Evolutionary conservation across 1,140 invertebrate genomes (phyloP), one percentile per base, ranked within the genome.

Genomic region (Danaus plexippus): DNA sequence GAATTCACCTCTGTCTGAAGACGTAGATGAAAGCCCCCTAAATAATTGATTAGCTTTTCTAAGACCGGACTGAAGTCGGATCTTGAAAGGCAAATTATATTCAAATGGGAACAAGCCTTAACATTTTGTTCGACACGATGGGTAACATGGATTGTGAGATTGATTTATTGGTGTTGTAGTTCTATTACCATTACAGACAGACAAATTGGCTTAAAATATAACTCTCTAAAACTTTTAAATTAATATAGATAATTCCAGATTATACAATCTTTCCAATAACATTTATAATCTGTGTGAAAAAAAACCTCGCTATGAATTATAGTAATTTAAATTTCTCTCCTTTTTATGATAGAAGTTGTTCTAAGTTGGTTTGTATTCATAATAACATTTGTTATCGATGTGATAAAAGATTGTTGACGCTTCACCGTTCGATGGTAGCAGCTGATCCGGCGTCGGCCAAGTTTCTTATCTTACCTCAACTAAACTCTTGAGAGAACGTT

Each of bases 41-140:
- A 77, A 78, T 80, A 80, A 80, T 80, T 78, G 74, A 80, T 78
- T 70, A 68, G 68, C 64, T 69, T 65, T 73, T 69, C 64, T 64
- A 65, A 74, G 69, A 64, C 59, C 67, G 56, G 67, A 64, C 61
- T 64, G 57, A 54, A 66, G 52, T 47, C 60, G 59, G 56, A 57
- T 66, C 51, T 65, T 69, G 57, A 40, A 52, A 52, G 44, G 59
- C 63, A 71, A 64, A 69, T 74, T 61, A 72, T 77, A 80, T 77
- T 77, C 69, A 80, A 77, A 80, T 72, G 60, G 64, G 44, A 64
- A 71, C 72, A 67, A 60, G 62, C 53, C 67, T 61, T 64, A 32
- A 70, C 61, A 61, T 64, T 73, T 72, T 59, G 56, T 61, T 45
- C 13, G 48, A 61, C 58, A 59, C 49, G 59, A 61, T 56, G 41